Percentiles rank a stretch among this genome's conserved stretches.
Evolutionary conservation across 2,797 vertebrate genomes (phyloP).

Genomic region (Molossus molossus): DNA sequence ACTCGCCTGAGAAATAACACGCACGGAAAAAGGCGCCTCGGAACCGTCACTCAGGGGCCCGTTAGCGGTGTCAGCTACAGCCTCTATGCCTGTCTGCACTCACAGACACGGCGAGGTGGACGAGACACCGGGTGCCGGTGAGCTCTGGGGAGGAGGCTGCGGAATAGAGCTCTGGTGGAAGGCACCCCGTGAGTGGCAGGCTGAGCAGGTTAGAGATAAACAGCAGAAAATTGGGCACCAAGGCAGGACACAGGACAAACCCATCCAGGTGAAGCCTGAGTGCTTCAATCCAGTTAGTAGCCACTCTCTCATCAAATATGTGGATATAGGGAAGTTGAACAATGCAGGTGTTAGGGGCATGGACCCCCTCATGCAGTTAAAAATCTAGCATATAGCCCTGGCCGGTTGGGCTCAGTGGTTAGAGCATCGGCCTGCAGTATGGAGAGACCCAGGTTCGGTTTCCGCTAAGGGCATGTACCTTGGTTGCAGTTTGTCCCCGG

Average conservation of each 20-base stretch:
- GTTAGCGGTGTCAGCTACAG: fast-evolving
- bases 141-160: not conserved
- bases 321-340: not conserved
- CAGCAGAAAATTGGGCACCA: not conserved
- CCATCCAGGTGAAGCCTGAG: not conserved
- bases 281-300: too few relatives aligned
- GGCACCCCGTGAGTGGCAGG: not conserved
- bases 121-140: not conserved
- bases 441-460: too few relatives aligned
- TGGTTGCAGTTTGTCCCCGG: too few relatives aligned
- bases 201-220: not conserved
- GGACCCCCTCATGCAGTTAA: not conserved
- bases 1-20: not conserved
- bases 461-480: too few relatives aligned
- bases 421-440: too few relatives aligned
- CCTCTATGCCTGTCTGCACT: not conserved
- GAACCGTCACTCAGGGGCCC: not conserved
- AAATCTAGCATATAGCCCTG: not conserved
- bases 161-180: not conserved
- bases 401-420: too few relatives aligned
- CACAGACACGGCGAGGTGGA: not conserved
- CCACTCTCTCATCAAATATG: not conserved
- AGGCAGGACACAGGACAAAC: not conserved
- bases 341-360: not conserved
- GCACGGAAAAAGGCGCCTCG: not conserved